These are phyloP conservation scores for Epinephelus awoara DNA, from an alignment of 2,797 vertebrate species.

Conservation along the genomic window DNA sequence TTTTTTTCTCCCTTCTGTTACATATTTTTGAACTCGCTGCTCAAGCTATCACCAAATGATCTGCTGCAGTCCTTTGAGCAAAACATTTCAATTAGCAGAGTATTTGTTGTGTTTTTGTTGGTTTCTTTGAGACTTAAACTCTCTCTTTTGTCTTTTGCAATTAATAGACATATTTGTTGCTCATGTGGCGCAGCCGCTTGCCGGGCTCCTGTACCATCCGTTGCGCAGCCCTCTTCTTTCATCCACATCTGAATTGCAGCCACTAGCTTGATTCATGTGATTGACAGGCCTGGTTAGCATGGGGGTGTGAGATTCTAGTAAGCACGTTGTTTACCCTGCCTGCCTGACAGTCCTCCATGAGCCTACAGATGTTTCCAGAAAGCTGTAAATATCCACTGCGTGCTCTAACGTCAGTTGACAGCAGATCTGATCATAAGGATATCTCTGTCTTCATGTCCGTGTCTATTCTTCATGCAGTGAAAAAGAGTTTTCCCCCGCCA, in stretches of 20 bases:
- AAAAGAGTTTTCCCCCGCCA: constrained; percentile 29
- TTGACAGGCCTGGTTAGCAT: constrained; percentile 68
- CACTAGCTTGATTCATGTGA: constrained; percentile 63
- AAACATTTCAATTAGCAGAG: constrained; percentile 68
- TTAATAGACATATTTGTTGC: constrained; percentile 34
- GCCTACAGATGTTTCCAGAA: constrained; percentile 75
- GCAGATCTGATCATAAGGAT: constrained; percentile 58
- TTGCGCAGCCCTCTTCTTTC: constrained; percentile 46
- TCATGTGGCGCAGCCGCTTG: constrained; percentile 10
- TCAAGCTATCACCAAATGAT: constrained; percentile 52
- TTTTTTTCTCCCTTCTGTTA: constrained; percentile 24
- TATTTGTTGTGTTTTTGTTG: constrained; percentile 46
- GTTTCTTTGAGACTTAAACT: constrained; percentile 32
- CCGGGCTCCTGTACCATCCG: constrained; percentile 24
- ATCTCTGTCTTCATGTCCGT: constrained; percentile 60
- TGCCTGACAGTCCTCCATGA: constrained; percentile 64
- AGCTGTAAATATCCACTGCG: constrained; percentile 66
- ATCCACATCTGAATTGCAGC: constrained; percentile 57
- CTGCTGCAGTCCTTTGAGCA: constrained; percentile 49
- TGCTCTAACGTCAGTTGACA: constrained; percentile 72
- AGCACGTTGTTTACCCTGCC: constrained; percentile 74
- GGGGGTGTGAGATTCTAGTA: constrained; percentile 59
- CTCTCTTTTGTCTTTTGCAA: constrained; percentile 32
- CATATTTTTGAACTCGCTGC: constrained; percentile 53
- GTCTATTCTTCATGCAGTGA: constrained; percentile 39